Base-by-base conservation (phyloP, 2,888 invertebrate species). In the Watsonalla cultraria region DNA sequence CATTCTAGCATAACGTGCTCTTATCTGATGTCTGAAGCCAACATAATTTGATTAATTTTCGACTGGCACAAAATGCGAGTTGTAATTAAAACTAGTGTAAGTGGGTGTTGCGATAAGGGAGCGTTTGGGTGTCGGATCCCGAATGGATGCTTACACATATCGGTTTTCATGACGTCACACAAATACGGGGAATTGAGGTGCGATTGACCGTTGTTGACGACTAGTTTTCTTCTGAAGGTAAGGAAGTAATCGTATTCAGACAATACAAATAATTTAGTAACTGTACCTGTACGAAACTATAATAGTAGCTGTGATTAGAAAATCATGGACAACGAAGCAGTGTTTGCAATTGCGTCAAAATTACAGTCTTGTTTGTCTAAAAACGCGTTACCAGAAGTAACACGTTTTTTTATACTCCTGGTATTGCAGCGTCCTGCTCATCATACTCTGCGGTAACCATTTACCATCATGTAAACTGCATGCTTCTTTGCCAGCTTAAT, bases 81-180 rank as follows among this genome's bases (percentile, higher is more conserved):
- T 77, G 80, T 86, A 89, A 90, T 90, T 89, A 90, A 90, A 90
- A 89, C 89, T 88, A 89, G 82, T 82, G 84, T 89, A 87, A 90
- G 86, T 89, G 89, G 84, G 78, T 78, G 77, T 70, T 66, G 79
- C 82, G 89, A 89, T 90, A 90, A 89, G 88, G 82, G 84, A 78
- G 77, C 74, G 74, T 76, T 64, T 66, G 74, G 70, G 65, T 65
- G 65, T 65, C 65, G 58, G 42, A 11, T 72, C 68, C 70, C 69
- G 74, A 71, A 66, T 74, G 72, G 72, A 65, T 33, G 37, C 37
- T 49, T 49, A 65, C 66, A 63, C 61, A 69, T 74, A 76, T 76
- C 75, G 74, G 66, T 64, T 76, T 74, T 66, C 70, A 52, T 45
- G 53, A 57, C 53, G 51, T 59, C 59, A 46, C 50, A 45, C 5